phyloP scores from a whole-genome alignment of 2,888 invertebrate genomes.

The Microdon myrmicae region DNA sequence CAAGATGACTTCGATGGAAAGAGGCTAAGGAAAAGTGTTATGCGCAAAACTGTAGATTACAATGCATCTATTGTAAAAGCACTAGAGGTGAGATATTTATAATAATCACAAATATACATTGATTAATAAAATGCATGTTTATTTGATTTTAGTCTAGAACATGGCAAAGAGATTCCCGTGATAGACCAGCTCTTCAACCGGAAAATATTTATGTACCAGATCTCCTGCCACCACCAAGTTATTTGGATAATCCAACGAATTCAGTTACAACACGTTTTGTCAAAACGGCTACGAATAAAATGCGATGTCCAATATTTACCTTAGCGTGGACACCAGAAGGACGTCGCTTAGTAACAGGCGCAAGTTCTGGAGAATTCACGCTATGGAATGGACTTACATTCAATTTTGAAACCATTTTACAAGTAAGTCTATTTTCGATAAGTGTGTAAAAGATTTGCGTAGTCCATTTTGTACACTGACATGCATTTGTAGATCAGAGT shows the following conservation, averaged over 20 bases:
- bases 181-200: conserved; percentile 89
- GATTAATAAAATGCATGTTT: conserved; percentile 2
- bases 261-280: conserved; percentile 95
- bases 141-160: conserved; percentile 77
- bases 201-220: conserved; percentile 96
- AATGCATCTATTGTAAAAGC: conserved; percentile 94
- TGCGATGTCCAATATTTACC: conserved; percentile 98
- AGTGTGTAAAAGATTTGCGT: background rate
- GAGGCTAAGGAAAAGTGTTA: conserved; percentile 92
- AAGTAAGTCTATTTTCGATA: conserved; percentile 71
- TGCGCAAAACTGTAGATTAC: conserved; percentile 98
- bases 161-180: conserved; percentile 94
- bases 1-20: conserved; percentile 96
- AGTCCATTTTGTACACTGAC: no score
- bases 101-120: background rate
- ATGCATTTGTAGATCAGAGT: no score
- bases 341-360: conserved; percentile 95
- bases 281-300: conserved; percentile 99
- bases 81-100: conserved; percentile 88
- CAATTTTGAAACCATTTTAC: conserved; percentile 99
- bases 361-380: conserved; percentile 99
- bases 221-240: conserved; percentile 92
- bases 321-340: conserved; percentile 99
- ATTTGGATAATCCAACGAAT: conserved; percentile 95
- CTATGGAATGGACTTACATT: conserved; percentile 99